These are phyloP conservation scores for Torymus texanus DNA, from an alignment of 2,888 invertebrate genomes.

Conservation along the genomic window DNA sequence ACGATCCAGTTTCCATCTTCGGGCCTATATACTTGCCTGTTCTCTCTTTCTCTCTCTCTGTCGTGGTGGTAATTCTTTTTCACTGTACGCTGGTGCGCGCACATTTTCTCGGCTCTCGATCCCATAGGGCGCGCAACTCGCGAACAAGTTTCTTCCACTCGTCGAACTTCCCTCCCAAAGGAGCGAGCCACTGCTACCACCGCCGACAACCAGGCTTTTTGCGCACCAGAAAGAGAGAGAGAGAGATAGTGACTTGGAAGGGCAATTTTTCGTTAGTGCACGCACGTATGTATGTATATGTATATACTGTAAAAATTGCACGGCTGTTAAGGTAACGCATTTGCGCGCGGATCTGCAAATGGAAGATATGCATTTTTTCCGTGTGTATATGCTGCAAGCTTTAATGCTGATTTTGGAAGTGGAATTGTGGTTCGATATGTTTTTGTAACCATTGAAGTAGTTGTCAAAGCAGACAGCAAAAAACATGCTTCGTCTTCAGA, in stretches of 20 bases:
- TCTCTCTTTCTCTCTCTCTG: no score
- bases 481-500: no score
- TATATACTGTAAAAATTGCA: constrained; percentile 15
- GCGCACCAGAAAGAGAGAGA: neutral
- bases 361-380: neutral
- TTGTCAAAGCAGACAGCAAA: no score
- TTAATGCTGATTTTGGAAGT: no score
- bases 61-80: constrained; percentile 18
- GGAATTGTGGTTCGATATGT: no score
- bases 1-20: constrained; percentile 55
- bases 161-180: constrained; percentile 44
- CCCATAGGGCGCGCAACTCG: constrained; percentile 44
- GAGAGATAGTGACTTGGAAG: constrained; percentile 19
- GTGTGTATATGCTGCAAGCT: neutral
- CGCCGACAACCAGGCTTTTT: constrained; percentile 25
- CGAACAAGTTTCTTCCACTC: constrained; percentile 53
- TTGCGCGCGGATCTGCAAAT: neutral
- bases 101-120: constrained; percentile 45
- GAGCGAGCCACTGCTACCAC: constrained; percentile 20
- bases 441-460: no score
- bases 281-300: no score
- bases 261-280: constrained; percentile 30
- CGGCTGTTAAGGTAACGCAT: constrained; percentile 16
- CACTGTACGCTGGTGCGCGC: neutral
- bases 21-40: neutral